Conservation (phyloP, 2,113 vertebrate genomes). For the Himantopus leucocephalus region DNA sequence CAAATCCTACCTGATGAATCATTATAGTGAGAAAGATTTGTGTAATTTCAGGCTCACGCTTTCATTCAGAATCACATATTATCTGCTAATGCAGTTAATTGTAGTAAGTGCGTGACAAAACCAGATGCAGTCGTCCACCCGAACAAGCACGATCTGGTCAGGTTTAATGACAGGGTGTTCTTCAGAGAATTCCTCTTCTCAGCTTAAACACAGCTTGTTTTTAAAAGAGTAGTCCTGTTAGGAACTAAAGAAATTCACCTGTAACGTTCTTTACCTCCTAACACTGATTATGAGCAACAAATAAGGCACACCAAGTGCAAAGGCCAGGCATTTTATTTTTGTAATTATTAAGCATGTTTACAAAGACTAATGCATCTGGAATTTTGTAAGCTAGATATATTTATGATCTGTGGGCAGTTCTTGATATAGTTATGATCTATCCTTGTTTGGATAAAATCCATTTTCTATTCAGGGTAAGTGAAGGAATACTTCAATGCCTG, state of each 20-base stretch:
- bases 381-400: conserved; percentile 2
- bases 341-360: not conserved
- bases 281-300: not conserved
- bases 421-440: not conserved
- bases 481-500: not conserved
- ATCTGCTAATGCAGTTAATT: not conserved
- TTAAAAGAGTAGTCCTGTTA: not conserved
- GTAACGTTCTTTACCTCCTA: not conserved
- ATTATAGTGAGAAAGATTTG: not conserved
- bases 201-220: not conserved
- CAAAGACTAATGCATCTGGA: conserved; percentile 5
- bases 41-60: not conserved
- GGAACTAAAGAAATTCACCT: not conserved
- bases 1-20: conserved; percentile 45
- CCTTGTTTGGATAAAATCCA: not conserved
- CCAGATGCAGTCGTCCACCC: not conserved
- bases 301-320: not conserved
- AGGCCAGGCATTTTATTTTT: not conserved
- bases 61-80: conserved; percentile 20
- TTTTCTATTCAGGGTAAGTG: not conserved
- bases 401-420: not conserved
- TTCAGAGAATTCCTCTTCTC: not conserved
- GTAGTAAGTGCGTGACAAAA: not conserved
- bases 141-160: not conserved
- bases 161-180: not conserved